Percentiles rank a stretch among this genome's conserved stretches.
Conservation (phyloP, 2,888 invertebrate species). For the Tyria jacobaeae region DNA sequence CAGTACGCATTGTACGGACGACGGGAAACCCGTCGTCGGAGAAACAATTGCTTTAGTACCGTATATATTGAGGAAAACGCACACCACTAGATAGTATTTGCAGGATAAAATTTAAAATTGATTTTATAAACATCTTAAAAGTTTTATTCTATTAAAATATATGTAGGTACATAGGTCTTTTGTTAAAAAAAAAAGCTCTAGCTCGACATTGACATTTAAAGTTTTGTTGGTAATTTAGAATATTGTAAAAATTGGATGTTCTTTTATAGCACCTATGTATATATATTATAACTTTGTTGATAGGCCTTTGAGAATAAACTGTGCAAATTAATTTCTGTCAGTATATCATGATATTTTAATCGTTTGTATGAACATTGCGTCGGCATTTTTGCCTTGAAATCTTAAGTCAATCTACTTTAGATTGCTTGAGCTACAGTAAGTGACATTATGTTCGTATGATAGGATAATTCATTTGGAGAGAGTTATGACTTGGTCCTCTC, state of each 20-base stretch:
- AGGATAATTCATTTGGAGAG: background rate
- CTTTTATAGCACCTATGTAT: no score
- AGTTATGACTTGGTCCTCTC: background rate
- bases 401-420: background rate
- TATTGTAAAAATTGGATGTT: background rate
- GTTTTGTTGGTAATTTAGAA: background rate
- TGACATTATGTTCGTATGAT: background rate
- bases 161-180: no score
- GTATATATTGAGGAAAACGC: background rate
- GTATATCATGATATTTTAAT: no score
- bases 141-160: no score
- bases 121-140: background rate
- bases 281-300: no score
- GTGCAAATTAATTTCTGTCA: no score
- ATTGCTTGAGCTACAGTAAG: background rate
- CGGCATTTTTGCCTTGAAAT: no score
- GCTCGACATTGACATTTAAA: background rate
- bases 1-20: conserved; percentile 24
- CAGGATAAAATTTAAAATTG: background rate
- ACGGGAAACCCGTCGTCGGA: conserved; percentile 13
- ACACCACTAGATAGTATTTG: background rate
- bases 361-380: no score
- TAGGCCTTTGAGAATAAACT: no score
- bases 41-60: background rate
- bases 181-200: no score